Conservation (phyloP, 2,888 invertebrate genomes). For the Bruchidius siliquastri region DNA sequence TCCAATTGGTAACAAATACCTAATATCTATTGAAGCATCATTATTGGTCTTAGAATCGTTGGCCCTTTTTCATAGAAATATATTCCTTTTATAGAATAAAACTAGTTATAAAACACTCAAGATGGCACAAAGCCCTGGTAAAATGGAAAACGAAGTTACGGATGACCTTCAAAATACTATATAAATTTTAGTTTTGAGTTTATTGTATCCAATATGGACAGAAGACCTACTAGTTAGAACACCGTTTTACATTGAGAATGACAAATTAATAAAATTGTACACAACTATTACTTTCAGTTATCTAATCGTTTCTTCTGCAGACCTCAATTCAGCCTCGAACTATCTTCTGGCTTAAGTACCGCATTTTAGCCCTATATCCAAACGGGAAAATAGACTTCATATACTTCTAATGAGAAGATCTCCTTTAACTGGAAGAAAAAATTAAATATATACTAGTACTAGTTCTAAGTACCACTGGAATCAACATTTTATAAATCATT, state of each 20-base stretch:
- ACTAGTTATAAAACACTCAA: not conserved
- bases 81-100: not conserved
- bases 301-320: not conserved
- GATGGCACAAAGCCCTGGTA: not conserved
- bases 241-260: not conserved
- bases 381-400: not conserved
- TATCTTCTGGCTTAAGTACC: not conserved
- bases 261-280: not conserved
- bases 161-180: not conserved
- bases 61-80: conserved; percentile 10
- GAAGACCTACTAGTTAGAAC: not conserved
- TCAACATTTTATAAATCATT: too few species aligned
- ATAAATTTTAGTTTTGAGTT: not conserved
- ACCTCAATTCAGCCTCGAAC: not conserved
- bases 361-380: not conserved
- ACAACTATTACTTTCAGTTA: not conserved
- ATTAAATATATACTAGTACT: not conserved
- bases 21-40: not conserved
- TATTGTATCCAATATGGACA: not conserved
- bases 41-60: conserved; percentile 20
- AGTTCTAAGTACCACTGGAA: too few species aligned
- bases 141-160: not conserved
- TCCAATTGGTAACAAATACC: conserved; percentile 5
- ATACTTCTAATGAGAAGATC: not conserved
- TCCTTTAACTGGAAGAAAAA: not conserved